A percentile compares a stretch with the other conserved stretches of the same genome.
These are phyloP conservation scores for Oxytorus armatus DNA, from an alignment of 2,888 invertebrate genomes.

Conservation along the genomic window DNA sequence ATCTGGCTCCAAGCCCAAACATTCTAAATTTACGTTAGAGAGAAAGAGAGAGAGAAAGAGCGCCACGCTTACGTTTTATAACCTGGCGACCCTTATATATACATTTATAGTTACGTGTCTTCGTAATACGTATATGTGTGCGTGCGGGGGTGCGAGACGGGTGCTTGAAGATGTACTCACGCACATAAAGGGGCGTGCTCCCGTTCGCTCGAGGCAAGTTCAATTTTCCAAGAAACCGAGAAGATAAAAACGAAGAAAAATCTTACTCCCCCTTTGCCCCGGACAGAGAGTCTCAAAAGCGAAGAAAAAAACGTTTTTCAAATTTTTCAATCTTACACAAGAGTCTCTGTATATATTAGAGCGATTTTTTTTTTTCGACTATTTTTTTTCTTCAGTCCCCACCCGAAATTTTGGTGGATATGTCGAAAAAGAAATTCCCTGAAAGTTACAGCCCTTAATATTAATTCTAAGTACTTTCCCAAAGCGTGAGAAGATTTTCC, in stretches of 20 bases:
- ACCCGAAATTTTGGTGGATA: no score
- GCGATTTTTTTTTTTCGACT: no score
- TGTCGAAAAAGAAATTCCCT: no score
- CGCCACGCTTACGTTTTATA: constrained; percentile 45
- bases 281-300: background rate
- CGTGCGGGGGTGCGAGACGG: constrained; percentile 49
- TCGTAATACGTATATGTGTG: background rate
- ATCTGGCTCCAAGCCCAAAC: constrained; percentile 79
- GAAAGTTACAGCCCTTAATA: no score
- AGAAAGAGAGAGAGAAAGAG: constrained; percentile 32
- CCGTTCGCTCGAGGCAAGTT: constrained; percentile 33
- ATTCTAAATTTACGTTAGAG: constrained; percentile 78
- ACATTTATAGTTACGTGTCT: no score
- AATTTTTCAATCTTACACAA: background rate
- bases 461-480: no score
- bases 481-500: background rate
- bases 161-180: constrained; percentile 62
- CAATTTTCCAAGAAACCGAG: constrained; percentile 56
- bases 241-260: background rate
- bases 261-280: background rate
- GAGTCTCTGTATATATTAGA: no score
- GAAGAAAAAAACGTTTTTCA: no score
- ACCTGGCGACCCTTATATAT: constrained; percentile 14
- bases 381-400: no score
- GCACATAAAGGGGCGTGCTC: constrained; percentile 59